Conservation (phyloP, 2,888 invertebrate genomes). For the Chydorus sphaericus region DNA sequence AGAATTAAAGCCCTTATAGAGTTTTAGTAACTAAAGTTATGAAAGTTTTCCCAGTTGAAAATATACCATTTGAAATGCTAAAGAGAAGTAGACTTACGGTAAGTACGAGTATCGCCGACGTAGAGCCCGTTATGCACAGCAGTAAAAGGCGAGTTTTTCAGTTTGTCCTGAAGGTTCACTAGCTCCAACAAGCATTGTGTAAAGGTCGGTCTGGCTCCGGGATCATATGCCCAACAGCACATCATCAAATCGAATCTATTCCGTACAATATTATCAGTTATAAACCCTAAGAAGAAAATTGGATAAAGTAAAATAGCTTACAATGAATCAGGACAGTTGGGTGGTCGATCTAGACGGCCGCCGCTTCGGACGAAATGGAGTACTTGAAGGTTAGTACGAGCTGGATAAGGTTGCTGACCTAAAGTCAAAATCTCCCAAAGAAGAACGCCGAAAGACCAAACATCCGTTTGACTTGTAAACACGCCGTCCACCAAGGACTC, state of each 20-base stretch:
- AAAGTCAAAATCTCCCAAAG: conserved; percentile 95
- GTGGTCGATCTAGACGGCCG: conserved; percentile 64
- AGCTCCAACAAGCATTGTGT: conserved; percentile 57
- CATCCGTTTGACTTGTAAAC: conserved; percentile 91
- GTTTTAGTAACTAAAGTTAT: conserved; percentile 6
- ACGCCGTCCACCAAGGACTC: conserved; percentile 91
- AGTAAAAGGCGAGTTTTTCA: conserved; percentile 28
- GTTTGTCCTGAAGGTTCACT: conserved; percentile 27
- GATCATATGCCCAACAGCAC: conserved; percentile 72
- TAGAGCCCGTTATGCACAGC: conserved; percentile 35
- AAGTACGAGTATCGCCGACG: conserved; percentile 31
- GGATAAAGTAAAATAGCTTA: conserved; percentile 36
- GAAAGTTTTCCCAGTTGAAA: not conserved
- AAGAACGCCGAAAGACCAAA: conserved; percentile 84
- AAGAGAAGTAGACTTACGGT: conserved; percentile 27
- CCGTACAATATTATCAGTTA: conserved; percentile 2
- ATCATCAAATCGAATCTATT: conserved; percentile 66
- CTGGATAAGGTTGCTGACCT: conserved; percentile 93
- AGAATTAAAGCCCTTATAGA: not conserved
- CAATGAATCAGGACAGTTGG: conserved; percentile 68
- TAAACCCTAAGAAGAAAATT: conserved; percentile 8
- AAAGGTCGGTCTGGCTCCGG: conserved; percentile 76
- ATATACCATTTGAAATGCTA: conserved; percentile 4
- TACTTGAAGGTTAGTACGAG: conserved; percentile 81
- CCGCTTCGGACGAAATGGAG: conserved; percentile 75